Base-by-base conservation (phyloP, 2,888 invertebrate species). In the Nymphalis urticae region DNA sequence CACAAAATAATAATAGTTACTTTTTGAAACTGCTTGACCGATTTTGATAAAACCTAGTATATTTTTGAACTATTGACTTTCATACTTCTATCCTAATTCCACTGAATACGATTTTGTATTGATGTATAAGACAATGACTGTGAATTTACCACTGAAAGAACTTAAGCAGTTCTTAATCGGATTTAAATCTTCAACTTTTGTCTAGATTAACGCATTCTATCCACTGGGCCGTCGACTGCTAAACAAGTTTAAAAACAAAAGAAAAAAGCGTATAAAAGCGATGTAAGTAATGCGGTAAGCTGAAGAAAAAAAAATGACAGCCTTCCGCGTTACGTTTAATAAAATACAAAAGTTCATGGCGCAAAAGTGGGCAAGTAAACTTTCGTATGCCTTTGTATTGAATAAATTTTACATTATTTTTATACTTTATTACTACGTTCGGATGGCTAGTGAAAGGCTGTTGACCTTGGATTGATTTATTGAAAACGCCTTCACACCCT, bases 371-470 rank as follows among this genome's bases (percentile, higher is more conserved):
- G 2, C 59, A 64, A 61, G 56, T 54, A 32, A 56, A 64, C 63
- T 56, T 62, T 67, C 36, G 21, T 54, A 21, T 47, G 24, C 17
- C 54, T 53, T 62, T 50, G 16, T 58, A 50, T n/a, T n/a, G 61
- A 56, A 58, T 51, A 32, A 67, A 64, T 62, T 50, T 24, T 50
- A 63, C 54, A 67, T 69, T 53, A 62, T 64, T 63, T 70, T 50
- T 32, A 56, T 58, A 64, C 36, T 58, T 68, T 64, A 64, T 27
- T 48, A 24, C 27, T 64, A 0, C 17, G 64, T 36, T 32, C 59
- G 60, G 51, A 60, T 51, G 50, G 58, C 42, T 13, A 51, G 68
- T 64, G 65, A 71, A 71, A 71, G 68, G 68, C 32, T 51, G 27
- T 36, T 48, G 62, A 32, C 70, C 70, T 68, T 71, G 68, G 42